Conservation (phyloP, 37 sponge, comb jelly and placozoan genomes). For the Cladorhizidae sp. region DNA sequence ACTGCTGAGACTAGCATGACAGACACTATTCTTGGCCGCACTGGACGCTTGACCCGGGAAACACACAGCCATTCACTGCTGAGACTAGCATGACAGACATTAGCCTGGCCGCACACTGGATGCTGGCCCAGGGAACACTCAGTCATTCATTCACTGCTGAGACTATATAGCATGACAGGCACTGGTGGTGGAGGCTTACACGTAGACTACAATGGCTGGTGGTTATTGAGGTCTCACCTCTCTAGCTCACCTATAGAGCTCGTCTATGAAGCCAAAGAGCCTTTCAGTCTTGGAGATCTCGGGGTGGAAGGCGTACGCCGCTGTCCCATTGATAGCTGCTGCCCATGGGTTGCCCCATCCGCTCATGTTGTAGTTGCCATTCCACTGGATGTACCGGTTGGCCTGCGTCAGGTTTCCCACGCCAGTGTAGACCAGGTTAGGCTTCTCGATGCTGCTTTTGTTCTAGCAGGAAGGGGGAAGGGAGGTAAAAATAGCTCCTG, state of each 20-base stretch:
- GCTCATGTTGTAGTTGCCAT: conserved; percentile 34
- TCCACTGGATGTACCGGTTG: conserved; percentile 69
- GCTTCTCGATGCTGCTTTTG: background rate
- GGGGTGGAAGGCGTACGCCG: conserved; percentile 74
- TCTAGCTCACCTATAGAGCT: conserved; percentile 72
- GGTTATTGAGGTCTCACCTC: no score
- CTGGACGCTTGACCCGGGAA: no score
- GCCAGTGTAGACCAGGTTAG: conserved; percentile 53
- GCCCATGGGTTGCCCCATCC: conserved; percentile 67
- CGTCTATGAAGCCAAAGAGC: conserved; percentile 59
- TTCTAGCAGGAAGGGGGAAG: conserved; percentile 12
- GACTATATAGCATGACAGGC: no score
- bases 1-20: no score
- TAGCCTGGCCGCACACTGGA: no score
- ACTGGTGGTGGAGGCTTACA: no score
- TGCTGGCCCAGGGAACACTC: no score
- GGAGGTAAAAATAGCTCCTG: background rate
- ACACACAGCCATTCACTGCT: no score
- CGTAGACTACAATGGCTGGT: no score
- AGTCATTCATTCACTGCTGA: no score
- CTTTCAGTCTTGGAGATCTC: conserved; percentile 39
- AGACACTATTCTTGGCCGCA: no score
- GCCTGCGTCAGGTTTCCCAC: conserved; percentile 37
- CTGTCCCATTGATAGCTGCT: conserved; percentile 64
- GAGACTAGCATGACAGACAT: no score